These are phyloP conservation scores for Strix occidentalis DNA, from an alignment of 2,797 vertebrate genomes.

Conservation along the genomic window DNA sequence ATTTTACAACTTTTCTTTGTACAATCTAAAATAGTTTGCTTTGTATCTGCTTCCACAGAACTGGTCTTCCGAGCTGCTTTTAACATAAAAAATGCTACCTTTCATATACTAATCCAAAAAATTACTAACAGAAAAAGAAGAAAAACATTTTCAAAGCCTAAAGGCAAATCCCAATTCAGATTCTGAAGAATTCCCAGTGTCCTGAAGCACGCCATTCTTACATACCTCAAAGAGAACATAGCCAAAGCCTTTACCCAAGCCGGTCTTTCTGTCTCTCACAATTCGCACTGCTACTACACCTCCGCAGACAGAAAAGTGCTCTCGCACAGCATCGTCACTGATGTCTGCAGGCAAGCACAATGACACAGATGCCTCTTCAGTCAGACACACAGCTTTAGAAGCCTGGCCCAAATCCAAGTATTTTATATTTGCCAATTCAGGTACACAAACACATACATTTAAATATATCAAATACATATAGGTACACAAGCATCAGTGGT, in stretches of 20 bases:
- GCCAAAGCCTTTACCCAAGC: constrained; percentile 93
- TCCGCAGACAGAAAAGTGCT: constrained; percentile 88
- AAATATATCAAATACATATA: background rate
- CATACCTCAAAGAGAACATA: constrained; percentile 92
- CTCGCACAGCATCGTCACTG: constrained; percentile 76
- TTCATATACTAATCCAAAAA: no score
- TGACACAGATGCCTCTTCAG: background rate
- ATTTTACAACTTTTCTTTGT: background rate
- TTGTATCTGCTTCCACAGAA: background rate
- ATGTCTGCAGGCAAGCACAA: constrained; percentile 77
- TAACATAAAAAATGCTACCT: fast-evolving
- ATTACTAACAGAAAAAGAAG: no score
- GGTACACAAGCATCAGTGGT: background rate
- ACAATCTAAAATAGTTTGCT: background rate
- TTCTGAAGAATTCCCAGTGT: background rate
- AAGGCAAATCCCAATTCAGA: background rate
- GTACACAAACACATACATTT: background rate
- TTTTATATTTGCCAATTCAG: background rate
- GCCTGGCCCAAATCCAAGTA: background rate
- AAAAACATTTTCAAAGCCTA: background rate
- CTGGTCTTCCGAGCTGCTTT: background rate
- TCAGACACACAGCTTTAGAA: background rate
- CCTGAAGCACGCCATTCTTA: background rate
- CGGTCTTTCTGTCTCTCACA: constrained; percentile 84
- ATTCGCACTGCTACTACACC: constrained; percentile 83